Evolutionary conservation across 2,797 vertebrate genomes (phyloP).

Genomic region (Characodon lateralis): DNA sequence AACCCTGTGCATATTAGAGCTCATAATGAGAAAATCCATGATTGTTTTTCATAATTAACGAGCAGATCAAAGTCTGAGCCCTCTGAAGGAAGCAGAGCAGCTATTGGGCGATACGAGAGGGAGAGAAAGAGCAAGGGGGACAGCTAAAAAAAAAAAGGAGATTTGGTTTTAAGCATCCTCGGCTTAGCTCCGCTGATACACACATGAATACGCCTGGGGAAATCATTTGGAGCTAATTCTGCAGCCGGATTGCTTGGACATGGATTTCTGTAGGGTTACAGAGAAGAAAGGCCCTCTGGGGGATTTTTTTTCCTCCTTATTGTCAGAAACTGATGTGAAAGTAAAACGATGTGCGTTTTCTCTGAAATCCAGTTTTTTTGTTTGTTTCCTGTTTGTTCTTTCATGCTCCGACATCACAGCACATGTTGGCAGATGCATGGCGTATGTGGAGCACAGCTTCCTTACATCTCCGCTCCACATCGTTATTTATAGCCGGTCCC

Average conservation of each 20-base stretch:
- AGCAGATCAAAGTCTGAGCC: conserved; percentile 81
- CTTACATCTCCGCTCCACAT: conserved; percentile 51
- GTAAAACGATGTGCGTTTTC: conserved; percentile 19
- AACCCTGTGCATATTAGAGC: conserved; percentile 74
- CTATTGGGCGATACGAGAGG: conserved; percentile 63
- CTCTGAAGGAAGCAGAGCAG: conserved; percentile 63
- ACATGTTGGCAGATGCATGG: conserved; percentile 54
- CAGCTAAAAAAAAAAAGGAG: conserved; percentile 31
- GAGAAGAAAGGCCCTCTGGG: conserved; percentile 24
- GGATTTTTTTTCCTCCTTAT: conserved; percentile 21
- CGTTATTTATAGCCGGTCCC: conserved; percentile 78
- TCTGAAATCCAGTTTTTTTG: background rate
- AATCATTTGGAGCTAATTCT: conserved; percentile 75
- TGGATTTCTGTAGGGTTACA: conserved; percentile 59
- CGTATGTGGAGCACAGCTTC: conserved; percentile 70
- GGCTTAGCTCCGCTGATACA: conserved; percentile 46
- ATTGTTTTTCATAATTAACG: conserved; percentile 82
- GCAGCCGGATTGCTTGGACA: conserved; percentile 65
- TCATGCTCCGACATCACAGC: conserved; percentile 39
- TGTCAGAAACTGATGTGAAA: conserved; percentile 37
- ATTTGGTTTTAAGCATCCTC: conserved; percentile 65
- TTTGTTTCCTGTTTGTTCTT: conserved; percentile 33
- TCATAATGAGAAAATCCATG: conserved; percentile 81
- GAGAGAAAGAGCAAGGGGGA: conserved; percentile 20
- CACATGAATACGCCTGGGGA: conserved; percentile 65